phyloP scores from a whole-genome alignment of 2,888 invertebrate genomes.

The Platerodrilus igneus region DNA sequence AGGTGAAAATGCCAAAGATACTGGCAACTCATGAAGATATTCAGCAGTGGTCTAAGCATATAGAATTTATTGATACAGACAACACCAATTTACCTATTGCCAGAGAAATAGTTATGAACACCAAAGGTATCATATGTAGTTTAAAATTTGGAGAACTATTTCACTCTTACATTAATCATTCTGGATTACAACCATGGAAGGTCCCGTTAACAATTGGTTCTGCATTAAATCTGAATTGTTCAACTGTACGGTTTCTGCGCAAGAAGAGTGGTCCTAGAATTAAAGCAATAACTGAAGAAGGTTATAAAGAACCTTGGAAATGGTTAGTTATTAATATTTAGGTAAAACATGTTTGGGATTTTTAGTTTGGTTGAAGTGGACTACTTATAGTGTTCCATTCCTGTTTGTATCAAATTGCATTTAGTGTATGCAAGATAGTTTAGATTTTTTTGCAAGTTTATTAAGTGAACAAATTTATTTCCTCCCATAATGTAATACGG shows the following conservation, averaged over 20 bases:
- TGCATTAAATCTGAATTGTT: not conserved
- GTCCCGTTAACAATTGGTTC: slow-evolving; percentile 15
- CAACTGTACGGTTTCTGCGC: slow-evolving; percentile 9
- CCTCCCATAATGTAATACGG: too few relatives aligned
- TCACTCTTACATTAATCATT: slow-evolving; percentile 4
- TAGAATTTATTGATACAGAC: slow-evolving; percentile 12
- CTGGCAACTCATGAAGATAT: slow-evolving; percentile 12
- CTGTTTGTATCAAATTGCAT: too few relatives aligned
- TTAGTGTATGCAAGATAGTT: too few relatives aligned
- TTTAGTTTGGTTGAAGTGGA: too few relatives aligned
- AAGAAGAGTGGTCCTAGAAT: not conserved
- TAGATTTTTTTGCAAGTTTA: too few relatives aligned
- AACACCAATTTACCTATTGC: slow-evolving; percentile 10
- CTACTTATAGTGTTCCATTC: too few relatives aligned
- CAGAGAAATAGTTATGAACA: slow-evolving; percentile 9
- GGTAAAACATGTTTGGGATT: too few relatives aligned
- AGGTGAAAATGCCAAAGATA: slow-evolving; percentile 9
- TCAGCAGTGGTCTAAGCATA: slow-evolving; percentile 10
- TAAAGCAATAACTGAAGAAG: not conserved
- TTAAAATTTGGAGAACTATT: slow-evolving; percentile 16
- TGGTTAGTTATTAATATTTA: slow-evolving; percentile 8
- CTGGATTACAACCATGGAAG: slow-evolving; percentile 14
- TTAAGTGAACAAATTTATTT: too few relatives aligned
- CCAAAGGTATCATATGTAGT: slow-evolving; percentile 11
- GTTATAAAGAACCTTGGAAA: slow-evolving; percentile 1